These are phyloP conservation scores for Bimastos eiseni DNA, from an alignment of 2,888 invertebrate genomes.

Conservation along the genomic window DNA sequence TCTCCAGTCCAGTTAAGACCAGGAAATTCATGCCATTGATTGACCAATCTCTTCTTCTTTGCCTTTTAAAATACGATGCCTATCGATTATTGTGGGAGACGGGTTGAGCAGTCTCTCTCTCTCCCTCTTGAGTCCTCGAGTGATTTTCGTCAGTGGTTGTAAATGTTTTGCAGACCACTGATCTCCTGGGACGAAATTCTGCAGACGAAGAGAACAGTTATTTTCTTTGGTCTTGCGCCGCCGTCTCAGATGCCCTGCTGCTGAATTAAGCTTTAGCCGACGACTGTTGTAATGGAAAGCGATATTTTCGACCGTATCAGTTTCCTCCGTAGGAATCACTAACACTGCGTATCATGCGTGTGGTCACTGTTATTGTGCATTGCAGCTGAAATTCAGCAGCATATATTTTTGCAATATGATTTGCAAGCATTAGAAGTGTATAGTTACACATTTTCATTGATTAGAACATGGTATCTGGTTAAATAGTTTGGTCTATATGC, in stretches of 20 bases:
- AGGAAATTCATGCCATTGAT: background rate
- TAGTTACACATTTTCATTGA: background rate
- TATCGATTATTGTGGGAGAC: conserved; percentile 13
- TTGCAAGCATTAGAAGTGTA: background rate
- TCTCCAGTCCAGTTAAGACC: background rate
- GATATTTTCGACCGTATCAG: background rate
- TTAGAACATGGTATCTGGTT: background rate
- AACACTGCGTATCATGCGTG: background rate
- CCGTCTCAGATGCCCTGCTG: background rate
- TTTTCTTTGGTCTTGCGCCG: background rate
- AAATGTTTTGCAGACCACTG: background rate
- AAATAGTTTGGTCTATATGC: background rate
- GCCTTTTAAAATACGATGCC: background rate
- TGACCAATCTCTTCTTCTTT: background rate
- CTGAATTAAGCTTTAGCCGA: background rate
- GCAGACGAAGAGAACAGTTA: background rate
- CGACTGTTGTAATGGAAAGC: background rate
- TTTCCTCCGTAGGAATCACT: background rate
- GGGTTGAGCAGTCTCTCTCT: background rate
- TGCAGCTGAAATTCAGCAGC: background rate
- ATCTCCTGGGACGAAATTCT: background rate
- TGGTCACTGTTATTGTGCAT: background rate
- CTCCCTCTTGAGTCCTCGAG: background rate
- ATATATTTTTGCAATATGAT: background rate
- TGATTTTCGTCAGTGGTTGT: background rate